These are phyloP conservation scores for Sarcophaga rosellei DNA, from an alignment of 2,888 invertebrate species.

Conservation along the genomic window DNA sequence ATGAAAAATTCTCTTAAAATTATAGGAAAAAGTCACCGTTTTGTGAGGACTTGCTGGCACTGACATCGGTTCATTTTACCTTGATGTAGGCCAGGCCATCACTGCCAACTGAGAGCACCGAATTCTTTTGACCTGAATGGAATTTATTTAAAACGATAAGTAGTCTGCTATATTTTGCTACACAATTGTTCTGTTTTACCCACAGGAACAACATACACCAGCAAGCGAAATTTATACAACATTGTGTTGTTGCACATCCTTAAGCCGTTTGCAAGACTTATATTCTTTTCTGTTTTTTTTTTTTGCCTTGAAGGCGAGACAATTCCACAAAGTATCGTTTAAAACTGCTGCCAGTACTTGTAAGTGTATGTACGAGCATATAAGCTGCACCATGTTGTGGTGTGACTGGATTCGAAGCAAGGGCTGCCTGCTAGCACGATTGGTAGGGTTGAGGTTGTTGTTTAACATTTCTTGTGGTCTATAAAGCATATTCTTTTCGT, in stretches of 20 bases:
- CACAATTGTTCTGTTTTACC: not conserved
- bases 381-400: conserved; percentile 9
- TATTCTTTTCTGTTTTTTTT: not conserved
- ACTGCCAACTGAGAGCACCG: too few species aligned
- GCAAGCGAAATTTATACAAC: not conserved
- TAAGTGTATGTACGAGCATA: not conserved
- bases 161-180: too few species aligned
- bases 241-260: not conserved
- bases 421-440: not conserved
- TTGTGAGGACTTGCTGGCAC: too few species aligned
- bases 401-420: conserved; percentile 12
- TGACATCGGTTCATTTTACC: too few species aligned
- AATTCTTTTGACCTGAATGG: too few species aligned
- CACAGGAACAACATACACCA: too few species aligned
- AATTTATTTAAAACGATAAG: too few species aligned
- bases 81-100: too few species aligned
- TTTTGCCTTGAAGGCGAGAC: conserved; percentile 54
- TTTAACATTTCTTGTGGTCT: conserved; percentile 50
- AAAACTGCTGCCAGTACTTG: conserved; percentile 1
- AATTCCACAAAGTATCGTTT: conserved; percentile 38
- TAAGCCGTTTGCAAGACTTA: not conserved
- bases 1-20: too few species aligned
- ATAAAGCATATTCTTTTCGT: conserved; percentile 34
- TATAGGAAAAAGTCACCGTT: too few species aligned
- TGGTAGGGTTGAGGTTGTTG: not conserved